Conservation (phyloP, 2,113 vertebrate species). For the Hippotragus niger region DNA sequence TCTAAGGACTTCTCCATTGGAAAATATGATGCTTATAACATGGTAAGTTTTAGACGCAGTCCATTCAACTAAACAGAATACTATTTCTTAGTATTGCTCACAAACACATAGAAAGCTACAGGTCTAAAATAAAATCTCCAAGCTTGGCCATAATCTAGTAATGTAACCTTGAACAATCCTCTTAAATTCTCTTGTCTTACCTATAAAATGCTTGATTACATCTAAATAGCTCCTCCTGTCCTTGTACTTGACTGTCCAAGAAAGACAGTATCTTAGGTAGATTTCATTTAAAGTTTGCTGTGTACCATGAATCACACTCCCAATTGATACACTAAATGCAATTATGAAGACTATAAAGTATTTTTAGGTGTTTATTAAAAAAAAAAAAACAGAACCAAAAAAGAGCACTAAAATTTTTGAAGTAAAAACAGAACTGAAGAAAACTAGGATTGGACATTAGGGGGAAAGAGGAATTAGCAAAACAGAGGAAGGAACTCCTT, state of each 20-base stretch:
- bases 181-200: not conserved
- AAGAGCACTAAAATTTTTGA: not conserved
- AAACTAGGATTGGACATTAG: not conserved
- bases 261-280: not conserved
- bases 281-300: not conserved
- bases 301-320: not conserved
- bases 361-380: not conserved
- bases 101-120: not conserved
- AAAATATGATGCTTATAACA: not conserved
- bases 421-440: not conserved
- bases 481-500: not conserved
- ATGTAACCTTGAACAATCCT: not conserved
- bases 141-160: not conserved
- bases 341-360: not conserved
- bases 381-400: not conserved
- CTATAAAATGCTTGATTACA: slow-evolving; percentile 10
- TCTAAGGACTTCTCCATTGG: not conserved
- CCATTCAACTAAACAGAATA: not conserved
- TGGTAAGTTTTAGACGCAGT: not conserved
- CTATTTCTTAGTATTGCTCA: slow-evolving; percentile 6
- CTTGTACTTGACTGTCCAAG: not conserved
- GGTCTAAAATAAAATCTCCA: slow-evolving; percentile 6
- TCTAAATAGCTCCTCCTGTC: not conserved
- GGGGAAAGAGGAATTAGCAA: not conserved
- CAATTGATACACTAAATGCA: not conserved